A percentile compares a stretch with the other conserved stretches of the same genome.
phyloP scores from a whole-genome alignment of 2,797 vertebrate genomes.

The Echiichthys vipera region DNA sequence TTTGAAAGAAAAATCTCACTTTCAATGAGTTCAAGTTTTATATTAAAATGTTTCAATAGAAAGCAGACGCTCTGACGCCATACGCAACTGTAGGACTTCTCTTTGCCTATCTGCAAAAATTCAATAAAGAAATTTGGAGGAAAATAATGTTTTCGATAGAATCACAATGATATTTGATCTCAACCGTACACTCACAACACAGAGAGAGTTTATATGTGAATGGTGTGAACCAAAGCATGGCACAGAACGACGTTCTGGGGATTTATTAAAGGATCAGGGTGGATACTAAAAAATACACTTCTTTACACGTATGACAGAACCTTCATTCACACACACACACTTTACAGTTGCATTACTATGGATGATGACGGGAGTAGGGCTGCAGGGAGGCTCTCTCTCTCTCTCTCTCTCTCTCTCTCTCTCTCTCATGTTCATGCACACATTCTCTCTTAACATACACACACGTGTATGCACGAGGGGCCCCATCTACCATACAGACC shows the following conservation, averaged over 20 bases:
- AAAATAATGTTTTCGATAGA: too few species aligned
- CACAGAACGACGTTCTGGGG: too few species aligned
- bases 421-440: slow-evolving; percentile 1
- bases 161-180: too few species aligned
- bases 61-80: neutral
- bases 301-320: neutral
- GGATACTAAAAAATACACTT: neutral
- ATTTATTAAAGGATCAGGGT: neutral
- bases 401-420: neutral
- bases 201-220: too few species aligned
- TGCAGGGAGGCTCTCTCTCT: neutral
- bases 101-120: too few species aligned
- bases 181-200: too few species aligned
- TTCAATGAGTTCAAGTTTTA: too few species aligned
- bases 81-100: too few species aligned
- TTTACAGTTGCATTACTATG: neutral
- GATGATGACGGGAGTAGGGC: slow-evolving; percentile 16
- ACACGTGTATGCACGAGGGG: slow-evolving; percentile 42
- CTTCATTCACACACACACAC: neutral
- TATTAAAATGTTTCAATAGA: neutral
- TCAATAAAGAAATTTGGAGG: too few species aligned
- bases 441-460: slow-evolving; percentile 8
- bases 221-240: too few species aligned
- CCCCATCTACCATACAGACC: slow-evolving; percentile 48
- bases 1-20: neutral